phyloP scores from a whole-genome alignment of 1,140 invertebrate species.

The Temnothorax longispinosus region DNA sequence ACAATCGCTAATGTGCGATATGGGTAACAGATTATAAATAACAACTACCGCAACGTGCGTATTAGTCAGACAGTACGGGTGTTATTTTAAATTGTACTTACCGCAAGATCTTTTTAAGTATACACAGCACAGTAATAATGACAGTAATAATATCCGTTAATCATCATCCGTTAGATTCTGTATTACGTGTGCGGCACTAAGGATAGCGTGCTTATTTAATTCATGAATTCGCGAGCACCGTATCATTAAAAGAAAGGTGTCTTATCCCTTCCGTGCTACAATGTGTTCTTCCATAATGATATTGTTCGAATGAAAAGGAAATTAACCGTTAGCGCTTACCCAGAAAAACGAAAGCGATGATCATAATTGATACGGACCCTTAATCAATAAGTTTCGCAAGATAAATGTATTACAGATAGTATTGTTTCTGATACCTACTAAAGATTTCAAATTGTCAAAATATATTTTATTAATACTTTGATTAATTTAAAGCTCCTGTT shows the following conservation, averaged over 20 bases:
- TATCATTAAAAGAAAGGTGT: neutral
- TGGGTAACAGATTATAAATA: slow-evolving; percentile 8
- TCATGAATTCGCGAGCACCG: neutral
- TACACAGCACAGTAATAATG: slow-evolving; percentile 22
- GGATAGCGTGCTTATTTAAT: slow-evolving; percentile 51
- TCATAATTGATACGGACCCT: neutral
- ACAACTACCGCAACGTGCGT: neutral
- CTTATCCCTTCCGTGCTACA: neutral
- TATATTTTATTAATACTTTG: neutral
- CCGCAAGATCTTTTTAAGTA: slow-evolving; percentile 6
- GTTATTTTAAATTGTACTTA: neutral
- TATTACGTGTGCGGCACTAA: neutral
- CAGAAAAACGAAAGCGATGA: neutral
- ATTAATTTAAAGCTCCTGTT: neutral
- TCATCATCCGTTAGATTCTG: slow-evolving; percentile 35
- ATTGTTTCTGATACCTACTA: neutral
- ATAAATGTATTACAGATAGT: slow-evolving; percentile 4
- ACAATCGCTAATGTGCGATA: neutral
- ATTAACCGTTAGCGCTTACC: neutral
- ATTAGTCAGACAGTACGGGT: neutral
- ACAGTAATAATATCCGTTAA: slow-evolving; percentile 50
- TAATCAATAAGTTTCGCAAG: neutral
- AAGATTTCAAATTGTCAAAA: neutral
- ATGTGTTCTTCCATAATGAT: slow-evolving; percentile 7
- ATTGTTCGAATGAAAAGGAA: neutral